A percentile compares a stretch with the other conserved stretches of the same genome.
These are phyloP conservation scores for Valencia hispanica DNA, from an alignment of 2,797 vertebrate species.

Conservation along the genomic window DNA sequence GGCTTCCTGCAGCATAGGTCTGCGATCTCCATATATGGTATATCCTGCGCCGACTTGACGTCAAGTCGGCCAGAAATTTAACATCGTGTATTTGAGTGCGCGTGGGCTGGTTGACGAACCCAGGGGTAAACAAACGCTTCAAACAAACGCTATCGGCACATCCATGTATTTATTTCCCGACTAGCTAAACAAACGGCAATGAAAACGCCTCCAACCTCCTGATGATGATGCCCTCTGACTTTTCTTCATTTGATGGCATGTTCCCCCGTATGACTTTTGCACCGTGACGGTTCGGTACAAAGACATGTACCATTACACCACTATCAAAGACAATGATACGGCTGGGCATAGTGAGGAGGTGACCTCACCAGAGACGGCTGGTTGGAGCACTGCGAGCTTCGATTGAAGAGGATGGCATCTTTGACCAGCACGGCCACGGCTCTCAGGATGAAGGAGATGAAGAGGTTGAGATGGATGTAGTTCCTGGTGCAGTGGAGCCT, in stretches of 20 bases:
- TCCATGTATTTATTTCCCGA: no score
- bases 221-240: not conserved
- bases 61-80: no score
- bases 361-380: constrained; percentile 80
- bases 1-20: no score
- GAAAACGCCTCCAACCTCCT: not conserved
- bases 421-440: constrained; percentile 90
- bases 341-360: not conserved
- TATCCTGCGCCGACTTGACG: no score
- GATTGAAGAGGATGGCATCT: constrained; percentile 87
- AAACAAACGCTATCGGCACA: no score
- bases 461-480: constrained; percentile 95
- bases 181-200: not conserved
- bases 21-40: no score
- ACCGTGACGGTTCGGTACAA: not conserved
- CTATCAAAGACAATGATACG: not conserved
- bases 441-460: constrained; percentile 92
- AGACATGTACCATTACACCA: not conserved
- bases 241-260: not conserved
- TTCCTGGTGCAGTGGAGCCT: constrained; percentile 94
- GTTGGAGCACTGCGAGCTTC: constrained; percentile 72
- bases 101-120: no score
- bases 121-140: no score
- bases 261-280: not conserved
- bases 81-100: no score